These are phyloP conservation scores for Nasua narica DNA, from an alignment of 2,797 vertebrate genomes.

Conservation along the genomic window DNA sequence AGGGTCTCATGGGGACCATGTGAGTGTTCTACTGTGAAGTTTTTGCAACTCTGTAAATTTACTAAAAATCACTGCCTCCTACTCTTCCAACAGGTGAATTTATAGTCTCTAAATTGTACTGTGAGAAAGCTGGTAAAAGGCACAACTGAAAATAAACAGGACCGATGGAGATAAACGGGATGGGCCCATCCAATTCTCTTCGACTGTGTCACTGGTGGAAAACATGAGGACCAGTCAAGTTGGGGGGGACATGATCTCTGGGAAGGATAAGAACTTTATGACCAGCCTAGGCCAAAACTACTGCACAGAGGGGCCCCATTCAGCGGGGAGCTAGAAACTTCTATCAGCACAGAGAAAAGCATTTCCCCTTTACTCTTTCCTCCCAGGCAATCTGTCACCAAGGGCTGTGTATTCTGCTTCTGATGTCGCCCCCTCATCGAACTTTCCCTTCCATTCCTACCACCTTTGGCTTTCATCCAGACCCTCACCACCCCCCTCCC, in stretches of 20 bases:
- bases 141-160: slow-evolving; percentile 10
- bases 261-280: background rate
- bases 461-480: background rate
- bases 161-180: background rate
- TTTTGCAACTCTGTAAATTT: background rate
- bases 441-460: background rate
- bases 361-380: background rate
- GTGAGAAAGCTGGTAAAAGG: background rate
- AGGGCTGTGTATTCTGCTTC: background rate
- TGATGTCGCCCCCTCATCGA: background rate
- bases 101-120: background rate
- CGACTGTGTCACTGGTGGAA: background rate
- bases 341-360: background rate
- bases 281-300: background rate
- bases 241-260: background rate
- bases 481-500: background rate
- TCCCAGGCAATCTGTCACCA: background rate
- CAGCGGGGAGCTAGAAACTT: background rate
- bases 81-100: background rate
- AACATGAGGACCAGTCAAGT: background rate
- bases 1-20: background rate
- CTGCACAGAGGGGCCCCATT: background rate
- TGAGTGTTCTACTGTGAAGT: background rate
- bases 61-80: background rate
- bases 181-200: background rate